A percentile compares a stretch with the other conserved stretches of the same genome.
phyloP scores from a whole-genome alignment of 2,113 vertebrate genomes.

The Motacilla tschutschensis region DNA sequence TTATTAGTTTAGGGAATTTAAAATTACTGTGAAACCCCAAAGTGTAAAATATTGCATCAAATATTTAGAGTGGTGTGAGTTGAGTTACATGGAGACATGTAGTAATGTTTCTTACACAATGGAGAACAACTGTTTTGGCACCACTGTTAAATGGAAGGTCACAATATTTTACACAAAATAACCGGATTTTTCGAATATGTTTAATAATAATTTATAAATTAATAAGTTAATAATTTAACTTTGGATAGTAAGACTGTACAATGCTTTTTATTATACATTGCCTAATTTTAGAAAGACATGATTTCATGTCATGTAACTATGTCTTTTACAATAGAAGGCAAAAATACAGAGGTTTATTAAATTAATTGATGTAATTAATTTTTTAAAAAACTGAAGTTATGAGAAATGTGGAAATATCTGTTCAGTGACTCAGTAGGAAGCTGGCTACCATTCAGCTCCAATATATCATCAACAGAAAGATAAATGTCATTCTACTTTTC shows the following conservation, averaged over 20 bases:
- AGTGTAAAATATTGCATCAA: conserved; percentile 52
- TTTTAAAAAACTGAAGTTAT: neutral
- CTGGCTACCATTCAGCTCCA: neutral
- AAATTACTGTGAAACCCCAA: conserved; percentile 51
- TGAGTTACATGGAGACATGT: conserved; percentile 40
- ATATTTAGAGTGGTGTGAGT: conserved; percentile 48
- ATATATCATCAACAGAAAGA: neutral
- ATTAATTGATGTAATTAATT: neutral
- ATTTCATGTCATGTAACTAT: neutral
- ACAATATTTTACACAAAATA: neutral
- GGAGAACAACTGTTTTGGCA: conserved; percentile 32
- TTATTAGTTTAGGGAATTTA: conserved; percentile 61
- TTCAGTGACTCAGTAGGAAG: neutral
- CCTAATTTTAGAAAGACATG: neutral
- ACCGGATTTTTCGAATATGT: neutral
- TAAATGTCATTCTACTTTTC: neutral
- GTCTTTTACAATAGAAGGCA: neutral
- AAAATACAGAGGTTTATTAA: neutral
- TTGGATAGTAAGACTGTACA: neutral
- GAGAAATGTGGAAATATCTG: neutral
- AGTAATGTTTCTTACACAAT: conserved; percentile 30
- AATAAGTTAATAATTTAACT: neutral
- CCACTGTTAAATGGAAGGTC: conserved; percentile 20
- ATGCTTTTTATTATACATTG: neutral
- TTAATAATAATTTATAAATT: neutral